A percentile compares a stretch with the other conserved stretches of the same genome.
Evolutionary conservation across 1,140 invertebrate species (phyloP).

Genomic region (Rhynchophorus ferrugineus): DNA sequence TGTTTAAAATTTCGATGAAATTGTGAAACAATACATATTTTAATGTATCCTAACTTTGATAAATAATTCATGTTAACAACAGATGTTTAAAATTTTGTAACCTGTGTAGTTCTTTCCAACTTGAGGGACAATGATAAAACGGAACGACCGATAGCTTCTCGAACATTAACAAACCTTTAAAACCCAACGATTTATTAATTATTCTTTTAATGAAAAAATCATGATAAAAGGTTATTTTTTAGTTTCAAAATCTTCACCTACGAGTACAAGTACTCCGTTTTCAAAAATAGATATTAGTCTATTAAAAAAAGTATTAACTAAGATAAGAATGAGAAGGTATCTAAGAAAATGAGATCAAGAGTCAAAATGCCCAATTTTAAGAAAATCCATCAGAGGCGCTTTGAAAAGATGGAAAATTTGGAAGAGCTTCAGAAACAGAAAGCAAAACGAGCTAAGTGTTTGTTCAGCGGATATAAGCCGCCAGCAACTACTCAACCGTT

Average conservation of each 20-base stretch:
- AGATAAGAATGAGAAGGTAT: background rate
- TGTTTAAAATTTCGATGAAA: too few relatives aligned
- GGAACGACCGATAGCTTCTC: too few relatives aligned
- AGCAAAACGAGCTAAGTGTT: slow-evolving; percentile 42
- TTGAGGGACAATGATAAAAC: too few relatives aligned
- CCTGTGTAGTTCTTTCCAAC: too few relatives aligned
- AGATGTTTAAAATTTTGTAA: too few relatives aligned
- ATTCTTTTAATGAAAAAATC: too few relatives aligned
- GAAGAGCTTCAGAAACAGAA: slow-evolving; percentile 48
- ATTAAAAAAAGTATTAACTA: background rate
- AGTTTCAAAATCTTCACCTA: background rate
- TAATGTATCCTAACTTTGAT: too few relatives aligned
- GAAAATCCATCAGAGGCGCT: slow-evolving; percentile 53
- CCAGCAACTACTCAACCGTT: background rate
- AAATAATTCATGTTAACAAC: too few relatives aligned
- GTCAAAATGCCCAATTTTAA: slow-evolving; percentile 55
- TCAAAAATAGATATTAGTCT: background rate
- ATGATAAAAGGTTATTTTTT: too few relatives aligned
- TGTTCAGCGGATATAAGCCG: slow-evolving; percentile 25
- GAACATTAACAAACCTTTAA: too few relatives aligned
- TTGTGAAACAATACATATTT: too few relatives aligned
- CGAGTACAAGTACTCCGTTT: slow-evolving; percentile 1
- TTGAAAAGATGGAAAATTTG: slow-evolving; percentile 56
- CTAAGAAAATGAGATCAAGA: background rate
- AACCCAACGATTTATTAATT: too few relatives aligned